These are phyloP conservation scores for Urocolius indicus DNA, from an alignment of 2,113 vertebrate species.

Conservation along the genomic window DNA sequence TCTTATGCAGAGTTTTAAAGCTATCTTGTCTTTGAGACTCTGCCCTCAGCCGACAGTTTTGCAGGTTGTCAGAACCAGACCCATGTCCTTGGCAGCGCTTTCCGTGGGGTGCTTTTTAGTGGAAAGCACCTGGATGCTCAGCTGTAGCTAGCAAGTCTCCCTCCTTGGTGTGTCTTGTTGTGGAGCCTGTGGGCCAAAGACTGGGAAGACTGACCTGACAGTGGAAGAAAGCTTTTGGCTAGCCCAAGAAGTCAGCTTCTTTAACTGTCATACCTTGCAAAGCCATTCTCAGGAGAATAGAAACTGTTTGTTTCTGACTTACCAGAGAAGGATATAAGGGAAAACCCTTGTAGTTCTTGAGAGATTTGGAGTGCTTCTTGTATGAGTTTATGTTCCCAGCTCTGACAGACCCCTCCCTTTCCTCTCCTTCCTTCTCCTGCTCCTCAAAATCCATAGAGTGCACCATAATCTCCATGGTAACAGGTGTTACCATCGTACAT, in stretches of 20 bases:
- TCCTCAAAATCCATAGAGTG: constrained; percentile 45
- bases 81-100: neutral
- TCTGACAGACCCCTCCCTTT: constrained; percentile 35
- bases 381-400: constrained; percentile 61
- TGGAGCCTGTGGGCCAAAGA: rapidly evolving
- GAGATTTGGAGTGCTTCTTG: constrained; percentile 56
- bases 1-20: neutral
- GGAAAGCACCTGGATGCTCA: neutral
- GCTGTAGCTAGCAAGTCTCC: neutral
- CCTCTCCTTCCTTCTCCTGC: neutral
- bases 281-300: neutral
- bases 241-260: neutral
- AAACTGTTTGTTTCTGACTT: neutral
- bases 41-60: neutral
- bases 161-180: rapidly evolving
- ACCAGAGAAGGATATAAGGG: neutral
- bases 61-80: neutral
- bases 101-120: neutral
- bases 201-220: neutral
- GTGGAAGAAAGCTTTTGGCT: neutral
- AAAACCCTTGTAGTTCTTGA: constrained; percentile 8
- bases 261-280: neutral
- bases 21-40: neutral
- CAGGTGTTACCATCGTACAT: neutral
- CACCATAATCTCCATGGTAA: constrained; percentile 71